Evolutionary conservation across 1,140 invertebrate genomes (phyloP).

Genomic region (Eubasilissa regina): DNA sequence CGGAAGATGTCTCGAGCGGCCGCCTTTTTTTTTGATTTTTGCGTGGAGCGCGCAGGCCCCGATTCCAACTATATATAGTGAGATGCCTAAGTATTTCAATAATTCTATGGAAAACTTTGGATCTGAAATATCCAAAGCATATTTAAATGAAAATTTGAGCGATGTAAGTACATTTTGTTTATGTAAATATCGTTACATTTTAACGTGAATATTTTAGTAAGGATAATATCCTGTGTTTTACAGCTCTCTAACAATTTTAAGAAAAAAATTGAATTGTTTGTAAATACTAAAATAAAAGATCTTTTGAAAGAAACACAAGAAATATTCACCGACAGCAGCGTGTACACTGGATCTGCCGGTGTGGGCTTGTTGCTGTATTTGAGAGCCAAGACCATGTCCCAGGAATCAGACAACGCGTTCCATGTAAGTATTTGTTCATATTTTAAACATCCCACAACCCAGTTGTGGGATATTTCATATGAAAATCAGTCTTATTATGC

Average conservation of each 20-base stretch:
- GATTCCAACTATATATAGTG: too few relatives aligned
- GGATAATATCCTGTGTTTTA: not conserved
- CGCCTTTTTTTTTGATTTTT: too few relatives aligned
- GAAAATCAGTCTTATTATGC: too few relatives aligned
- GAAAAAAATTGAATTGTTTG: slow-evolving; percentile 1
- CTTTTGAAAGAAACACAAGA: slow-evolving; percentile 21
- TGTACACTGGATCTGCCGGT: slow-evolving; percentile 55
- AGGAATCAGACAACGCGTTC: slow-evolving; percentile 1
- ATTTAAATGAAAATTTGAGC: not conserved
- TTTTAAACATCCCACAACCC: too few relatives aligned
- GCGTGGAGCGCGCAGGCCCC: too few relatives aligned
- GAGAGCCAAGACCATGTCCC: slow-evolving; percentile 31
- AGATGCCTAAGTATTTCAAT: slow-evolving; percentile 24
- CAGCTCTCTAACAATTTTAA: slow-evolving; percentile 10
- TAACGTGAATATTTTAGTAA: not conserved
- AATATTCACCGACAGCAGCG: slow-evolving; percentile 48
- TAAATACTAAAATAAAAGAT: slow-evolving; percentile 5
- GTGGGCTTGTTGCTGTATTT: slow-evolving; percentile 49
- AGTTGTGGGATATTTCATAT: too few relatives aligned
- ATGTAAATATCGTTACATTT: not conserved
- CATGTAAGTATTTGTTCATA: slow-evolving; percentile 4
- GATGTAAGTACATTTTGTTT: slow-evolving; percentile 25
- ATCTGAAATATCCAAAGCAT: slow-evolving; percentile 7
- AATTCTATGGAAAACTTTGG: slow-evolving; percentile 37
- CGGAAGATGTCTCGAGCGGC: too few relatives aligned